These are phyloP conservation scores for Procavia capensis DNA, from an alignment of 2,113 vertebrate species.

Conservation along the genomic window DNA sequence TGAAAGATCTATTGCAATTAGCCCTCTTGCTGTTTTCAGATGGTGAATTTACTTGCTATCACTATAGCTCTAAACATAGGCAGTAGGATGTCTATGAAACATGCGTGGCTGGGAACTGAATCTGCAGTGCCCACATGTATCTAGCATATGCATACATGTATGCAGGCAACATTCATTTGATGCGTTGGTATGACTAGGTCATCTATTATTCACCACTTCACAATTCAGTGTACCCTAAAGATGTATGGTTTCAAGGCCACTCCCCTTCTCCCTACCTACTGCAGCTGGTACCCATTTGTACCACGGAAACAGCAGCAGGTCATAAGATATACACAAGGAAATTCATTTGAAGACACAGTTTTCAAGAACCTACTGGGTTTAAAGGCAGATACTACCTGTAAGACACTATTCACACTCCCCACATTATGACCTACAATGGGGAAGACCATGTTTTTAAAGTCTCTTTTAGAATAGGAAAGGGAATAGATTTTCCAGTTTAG, in stretches of 20 bases:
- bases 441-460: not conserved
- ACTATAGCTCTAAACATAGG: constrained; percentile 17
- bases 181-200: not conserved
- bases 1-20: not conserved
- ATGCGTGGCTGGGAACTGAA: not conserved
- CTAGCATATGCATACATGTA: not conserved
- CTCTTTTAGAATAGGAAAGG: constrained; percentile 18
- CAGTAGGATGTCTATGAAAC: not conserved
- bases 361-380: constrained; percentile 14
- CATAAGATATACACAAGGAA: not conserved
- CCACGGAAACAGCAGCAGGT: constrained; percentile 8
- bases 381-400: not conserved
- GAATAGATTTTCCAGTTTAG: not conserved
- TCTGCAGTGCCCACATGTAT: not conserved
- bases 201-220: not conserved
- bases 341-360: not conserved
- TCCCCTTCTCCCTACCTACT: not conserved
- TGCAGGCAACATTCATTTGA: not conserved
- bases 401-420: not conserved
- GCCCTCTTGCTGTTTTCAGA: not conserved
- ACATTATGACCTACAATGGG: not conserved
- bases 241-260: not conserved
- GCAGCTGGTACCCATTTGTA: not conserved
- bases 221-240: not conserved
- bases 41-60: not conserved